Evolutionary conservation across 2,888 invertebrate species (phyloP).

Genomic region (Dendrolimus pini): DNA sequence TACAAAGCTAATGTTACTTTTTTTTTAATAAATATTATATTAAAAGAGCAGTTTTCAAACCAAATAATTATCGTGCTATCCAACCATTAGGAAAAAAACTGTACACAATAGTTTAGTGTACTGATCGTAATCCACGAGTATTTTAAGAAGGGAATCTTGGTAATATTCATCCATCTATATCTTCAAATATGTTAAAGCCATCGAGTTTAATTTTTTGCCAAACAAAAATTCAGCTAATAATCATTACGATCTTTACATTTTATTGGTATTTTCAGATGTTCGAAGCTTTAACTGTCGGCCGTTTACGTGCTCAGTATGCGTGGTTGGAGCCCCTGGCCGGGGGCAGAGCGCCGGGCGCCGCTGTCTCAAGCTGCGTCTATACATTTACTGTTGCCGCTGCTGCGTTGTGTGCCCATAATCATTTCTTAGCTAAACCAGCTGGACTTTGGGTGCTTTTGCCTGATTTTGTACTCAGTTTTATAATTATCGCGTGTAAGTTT

Average conservation of each 20-base stretch:
- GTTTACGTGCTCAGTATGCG: conserved; percentile 82
- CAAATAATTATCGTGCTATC: no score
- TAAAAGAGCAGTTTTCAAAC: no score
- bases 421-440: conserved; percentile 75
- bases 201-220: no score
- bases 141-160: no score
- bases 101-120: no score
- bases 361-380: conserved; percentile 83
- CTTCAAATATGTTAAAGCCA: no score
- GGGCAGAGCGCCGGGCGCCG: conserved; percentile 85
- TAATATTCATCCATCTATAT: no score
- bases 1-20: no score
- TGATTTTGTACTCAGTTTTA: conserved; percentile 77
- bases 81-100: no score
- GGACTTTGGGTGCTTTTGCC: conserved; percentile 83
- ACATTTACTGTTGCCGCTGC: conserved; percentile 81
- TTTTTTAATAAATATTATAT: no score
- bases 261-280: conserved; percentile 58
- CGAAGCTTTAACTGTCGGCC: conserved; percentile 82
- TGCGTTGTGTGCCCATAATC: conserved; percentile 82
- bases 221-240: no score
- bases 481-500: conserved; percentile 80
- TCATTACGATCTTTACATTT: background rate
- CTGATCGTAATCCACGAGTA: no score
- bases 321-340: conserved; percentile 85